Base-by-base conservation (phyloP, 1,140 invertebrate species). In the Drosophila parabipectinata region DNA sequence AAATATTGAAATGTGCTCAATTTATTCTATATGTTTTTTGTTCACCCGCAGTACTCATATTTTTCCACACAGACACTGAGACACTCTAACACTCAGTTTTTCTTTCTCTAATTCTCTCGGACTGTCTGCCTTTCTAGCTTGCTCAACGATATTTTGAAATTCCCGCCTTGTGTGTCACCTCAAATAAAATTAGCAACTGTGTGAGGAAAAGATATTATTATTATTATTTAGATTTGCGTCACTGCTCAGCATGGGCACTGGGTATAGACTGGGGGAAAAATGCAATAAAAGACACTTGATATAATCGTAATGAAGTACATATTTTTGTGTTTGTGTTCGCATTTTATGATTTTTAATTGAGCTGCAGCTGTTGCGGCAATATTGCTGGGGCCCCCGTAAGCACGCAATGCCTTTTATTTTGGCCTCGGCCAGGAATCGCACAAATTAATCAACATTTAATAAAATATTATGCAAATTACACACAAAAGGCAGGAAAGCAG, bases 391-490 rank as follows among this genome's bases (percentile, higher is more conserved):
- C 74, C 48, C 82, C 82, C 37, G 56, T 74, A 79, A 85, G 81
- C 63, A 71, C 50, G 81, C 81, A 77, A 62, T 62, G 72, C 15
- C 18, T 77, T 72, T 63, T 67, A 37, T 39, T 63, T 64, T 62
- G 45, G 72, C 55, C 47, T 24, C 55, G 61, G n/a, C 53, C 44
- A 69, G 56, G 66, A 69, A 68, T 69, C 51, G 63, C 62, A 76
- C 53, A 87, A 85, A 85, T 85, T 85, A 85, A 85, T 85, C 82
- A 87, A 60, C 84, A 87, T 87, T 85, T 85, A 85, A 85, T 85
- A 87, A 85, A 87, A 87, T 87, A 87, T 85, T 87, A 85, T 85
- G 78, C 64, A 72, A 80, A 71, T 76, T 48, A 53, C 60, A 72
- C 63, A 79, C 61, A 74, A 61, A 75, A 68, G 69, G 55, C 69